Evolutionary conservation across 1,140 invertebrate species (phyloP), one percentile per base, ranked within the genome.

Genomic region (Akabosia matsudoensis): DNA sequence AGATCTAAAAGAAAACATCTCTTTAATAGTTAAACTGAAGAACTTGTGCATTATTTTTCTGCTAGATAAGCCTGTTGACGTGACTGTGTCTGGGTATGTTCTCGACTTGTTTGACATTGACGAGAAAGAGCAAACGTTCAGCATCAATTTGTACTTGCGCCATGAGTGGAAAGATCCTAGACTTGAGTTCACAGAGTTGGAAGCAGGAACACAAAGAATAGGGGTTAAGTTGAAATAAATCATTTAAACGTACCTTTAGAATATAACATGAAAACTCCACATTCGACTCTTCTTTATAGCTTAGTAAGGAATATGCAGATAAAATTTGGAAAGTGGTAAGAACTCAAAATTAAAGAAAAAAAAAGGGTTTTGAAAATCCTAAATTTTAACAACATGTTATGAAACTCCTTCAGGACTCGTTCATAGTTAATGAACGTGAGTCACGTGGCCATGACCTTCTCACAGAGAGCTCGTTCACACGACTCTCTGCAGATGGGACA

Each of bases 371-470:
- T 45, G 18, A 45, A 7, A 18, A 45, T 18, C 7, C 37, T 45
- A 18, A 16, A 56, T 10, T 56, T 56, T 56, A 56, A 56, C 24
- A 24, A 56, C 7, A 3, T 24, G n/a, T n/a, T 56, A 24, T 56
- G 10, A 24, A 13, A 56, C 24, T 10, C 18, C 37, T 70, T 13
- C 74, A 76, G 10, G 79, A 80, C 34, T 76, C 76, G 0, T 80
- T 80, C 28, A 33, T 80, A 51, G 74, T 74, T 1, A 80, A 80
- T 64, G 79, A 80, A 52, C 31, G 79, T n/a, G 70, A 75, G 37
- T 31, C 74, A 33, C 28, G 1, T 18, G 34, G 73, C 13, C 74
- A 80, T 72, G 75, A 72, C 18, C 61, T 74, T 1, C 70, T 30
- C 1, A 70, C 33, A 1, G 33, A 33, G 0, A 75, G 78, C 31